Evolutionary conservation across 2,797 vertebrate genomes (phyloP).

Genomic region (Danio jaintianensis): DNA sequence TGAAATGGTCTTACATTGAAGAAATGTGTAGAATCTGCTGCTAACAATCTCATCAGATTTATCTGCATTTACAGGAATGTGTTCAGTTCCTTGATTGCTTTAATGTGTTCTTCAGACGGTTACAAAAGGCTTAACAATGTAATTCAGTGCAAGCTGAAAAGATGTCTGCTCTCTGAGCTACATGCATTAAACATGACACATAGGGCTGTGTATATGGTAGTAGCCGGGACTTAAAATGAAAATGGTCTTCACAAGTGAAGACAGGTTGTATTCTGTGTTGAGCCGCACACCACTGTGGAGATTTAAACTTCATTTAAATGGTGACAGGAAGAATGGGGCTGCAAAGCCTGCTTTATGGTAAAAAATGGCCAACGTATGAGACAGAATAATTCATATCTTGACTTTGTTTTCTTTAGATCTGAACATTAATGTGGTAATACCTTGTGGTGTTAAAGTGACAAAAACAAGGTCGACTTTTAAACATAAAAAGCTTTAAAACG

Average conservation of each 20-base stretch:
- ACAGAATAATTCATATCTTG: not conserved
- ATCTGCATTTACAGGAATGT: constrained; percentile 48
- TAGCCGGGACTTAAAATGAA: constrained; percentile 9
- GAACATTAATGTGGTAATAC: too few species aligned
- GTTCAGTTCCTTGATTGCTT: constrained; percentile 8
- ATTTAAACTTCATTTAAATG: constrained; percentile 18
- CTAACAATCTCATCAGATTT: constrained; percentile 57
- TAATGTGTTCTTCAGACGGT: constrained; percentile 15
- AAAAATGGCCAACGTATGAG: not conserved
- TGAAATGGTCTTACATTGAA: not conserved
- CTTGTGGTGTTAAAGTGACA: too few species aligned
- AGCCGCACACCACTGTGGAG: not conserved
- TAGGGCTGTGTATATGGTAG: constrained; percentile 1
- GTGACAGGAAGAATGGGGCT: constrained; percentile 35
- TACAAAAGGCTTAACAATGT: constrained; percentile 51
- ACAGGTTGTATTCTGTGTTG: constrained; percentile 15
- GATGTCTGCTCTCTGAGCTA: constrained; percentile 11
- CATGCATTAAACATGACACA: constrained; percentile 39
- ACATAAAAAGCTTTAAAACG: too few species aligned
- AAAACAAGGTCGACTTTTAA: too few species aligned
- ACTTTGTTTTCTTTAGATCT: too few species aligned
- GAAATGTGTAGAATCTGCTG: too few species aligned
- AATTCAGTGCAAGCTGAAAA: constrained; percentile 56
- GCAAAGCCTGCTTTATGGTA: not conserved
- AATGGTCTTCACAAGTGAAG: constrained; percentile 12